These are phyloP conservation scores for Nesoenas mayeri DNA, from an alignment of 2,113 vertebrate genomes.

Conservation along the genomic window DNA sequence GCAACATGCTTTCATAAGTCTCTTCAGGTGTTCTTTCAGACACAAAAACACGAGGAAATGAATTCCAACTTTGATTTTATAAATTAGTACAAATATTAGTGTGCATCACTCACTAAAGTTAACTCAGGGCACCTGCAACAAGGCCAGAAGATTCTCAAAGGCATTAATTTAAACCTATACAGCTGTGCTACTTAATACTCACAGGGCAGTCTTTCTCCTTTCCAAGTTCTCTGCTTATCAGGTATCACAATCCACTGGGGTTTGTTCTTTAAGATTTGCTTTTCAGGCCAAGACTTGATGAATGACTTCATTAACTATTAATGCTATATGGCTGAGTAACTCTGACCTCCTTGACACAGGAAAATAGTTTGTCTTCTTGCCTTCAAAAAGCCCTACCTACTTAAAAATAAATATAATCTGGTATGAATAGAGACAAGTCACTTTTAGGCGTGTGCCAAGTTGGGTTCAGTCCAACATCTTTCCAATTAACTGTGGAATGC, in stretches of 20 bases:
- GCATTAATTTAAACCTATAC: not conserved
- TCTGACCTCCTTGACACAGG: not conserved
- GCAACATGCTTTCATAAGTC: not conserved
- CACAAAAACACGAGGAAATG: not conserved
- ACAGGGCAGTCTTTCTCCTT: not conserved
- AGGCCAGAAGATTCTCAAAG: not conserved
- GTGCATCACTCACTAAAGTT: constrained; percentile 1
- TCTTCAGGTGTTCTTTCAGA: not conserved
- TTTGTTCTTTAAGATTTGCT: constrained; percentile 17
- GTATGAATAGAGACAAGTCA: not conserved
- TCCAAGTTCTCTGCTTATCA: not conserved
- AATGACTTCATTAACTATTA: constrained; percentile 16
- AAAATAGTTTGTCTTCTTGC: not conserved
- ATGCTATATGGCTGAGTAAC: not conserved
- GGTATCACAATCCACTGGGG: not conserved
- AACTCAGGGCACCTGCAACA: constrained; percentile 29
- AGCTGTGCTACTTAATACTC: not conserved
- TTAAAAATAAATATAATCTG: not conserved
- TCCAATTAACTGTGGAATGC: not conserved
- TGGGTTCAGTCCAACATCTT: not conserved
- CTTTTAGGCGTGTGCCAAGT: not conserved
- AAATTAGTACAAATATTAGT: constrained; percentile 2
- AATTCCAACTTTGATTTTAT: not conserved
- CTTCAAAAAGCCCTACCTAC: not conserved
- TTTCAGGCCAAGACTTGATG: constrained; percentile 19